phyloP scores from a whole-genome alignment of 2,113 vertebrate species.

The Aegotheles bennettii region DNA sequence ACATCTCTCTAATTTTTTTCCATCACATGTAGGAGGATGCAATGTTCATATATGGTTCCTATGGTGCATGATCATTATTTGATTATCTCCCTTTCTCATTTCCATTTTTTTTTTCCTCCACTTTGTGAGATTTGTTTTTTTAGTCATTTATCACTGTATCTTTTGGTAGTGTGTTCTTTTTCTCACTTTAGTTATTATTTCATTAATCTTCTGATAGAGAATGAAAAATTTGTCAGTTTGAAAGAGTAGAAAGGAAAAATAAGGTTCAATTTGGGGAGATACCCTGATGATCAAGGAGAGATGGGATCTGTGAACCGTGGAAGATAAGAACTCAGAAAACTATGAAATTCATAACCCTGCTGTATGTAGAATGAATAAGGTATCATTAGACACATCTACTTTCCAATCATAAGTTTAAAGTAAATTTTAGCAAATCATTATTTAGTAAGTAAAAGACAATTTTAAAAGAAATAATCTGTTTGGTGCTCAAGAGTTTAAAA shows the following conservation, averaged over 20 bases:
- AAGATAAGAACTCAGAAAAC: conserved; percentile 59
- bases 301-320: conserved; percentile 66
- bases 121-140: conserved; percentile 5
- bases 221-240: conserved; percentile 33
- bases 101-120: background rate
- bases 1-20: background rate
- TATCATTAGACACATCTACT: background rate
- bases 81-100: background rate
- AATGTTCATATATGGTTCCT: background rate
- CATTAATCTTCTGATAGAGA: conserved; percentile 63
- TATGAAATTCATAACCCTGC: conserved; percentile 39
- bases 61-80: background rate
- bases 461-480: background rate
- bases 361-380: conserved; percentile 5
- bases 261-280: conserved; percentile 46
- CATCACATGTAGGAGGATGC: background rate
- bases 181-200: conserved; percentile 53
- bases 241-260: conserved; percentile 23
- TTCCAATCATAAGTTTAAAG: conserved; percentile 5
- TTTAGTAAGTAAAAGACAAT: background rate
- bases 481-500: background rate
- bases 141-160: conserved; percentile 43
- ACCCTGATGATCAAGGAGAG: conserved; percentile 63
- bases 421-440: background rate
- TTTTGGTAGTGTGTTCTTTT: conserved; percentile 45